Base-by-base conservation (phyloP, 37 sponge, comb jelly and placozoan species). In the Aplysina aerophoba region DNA sequence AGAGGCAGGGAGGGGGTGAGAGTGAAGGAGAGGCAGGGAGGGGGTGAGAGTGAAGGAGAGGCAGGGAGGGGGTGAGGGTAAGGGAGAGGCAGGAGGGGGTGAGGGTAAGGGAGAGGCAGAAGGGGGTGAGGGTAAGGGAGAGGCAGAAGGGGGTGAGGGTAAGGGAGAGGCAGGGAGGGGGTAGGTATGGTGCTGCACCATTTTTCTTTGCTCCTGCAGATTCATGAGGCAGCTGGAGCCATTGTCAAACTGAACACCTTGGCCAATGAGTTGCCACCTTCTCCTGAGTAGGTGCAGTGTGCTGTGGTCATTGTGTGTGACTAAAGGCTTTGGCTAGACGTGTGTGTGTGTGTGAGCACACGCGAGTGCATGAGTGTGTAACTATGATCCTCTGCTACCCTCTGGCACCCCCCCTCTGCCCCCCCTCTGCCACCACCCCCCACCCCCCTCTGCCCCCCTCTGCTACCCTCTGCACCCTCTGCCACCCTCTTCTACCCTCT, bases 141-240 rank as follows among this genome's bases (percentile, higher is more conserved):
- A 8, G 50, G 50, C n/a, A n/a, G 12, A 71, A 41, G 20, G 63
- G 73, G 83, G 96, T 92, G 53, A 80, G 84, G 21, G 17, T 1
- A 14, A 4, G 25, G 50, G 25, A 31, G 50, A 8, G 50, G 50
- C n/a, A n/a, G 50, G 50, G 50, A 44, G 50, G 8, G 3, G 50
- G 50, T 3, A 8, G 8, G 50, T 3, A 8, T 44, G 4, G 21
- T 8, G 33, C 30, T 54, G 57, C 55, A 1, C 33, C 24, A 2
- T 11, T 62, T 19, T 17, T 59, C 21, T 34, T 59, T 13, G 5
- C 56, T 0, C 85, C 15, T 59, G 25, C 61, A 97, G 97, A 75
- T 92, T 36, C 75, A 83, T 28, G 88, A 97, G 65, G 97, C 91
- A 21, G 97, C 94, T 55, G 91, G 85, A 38, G 81, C 93, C 28